phyloP scores from a whole-genome alignment of 2,113 vertebrate genomes.

The Brachypteracias leptosomus region DNA sequence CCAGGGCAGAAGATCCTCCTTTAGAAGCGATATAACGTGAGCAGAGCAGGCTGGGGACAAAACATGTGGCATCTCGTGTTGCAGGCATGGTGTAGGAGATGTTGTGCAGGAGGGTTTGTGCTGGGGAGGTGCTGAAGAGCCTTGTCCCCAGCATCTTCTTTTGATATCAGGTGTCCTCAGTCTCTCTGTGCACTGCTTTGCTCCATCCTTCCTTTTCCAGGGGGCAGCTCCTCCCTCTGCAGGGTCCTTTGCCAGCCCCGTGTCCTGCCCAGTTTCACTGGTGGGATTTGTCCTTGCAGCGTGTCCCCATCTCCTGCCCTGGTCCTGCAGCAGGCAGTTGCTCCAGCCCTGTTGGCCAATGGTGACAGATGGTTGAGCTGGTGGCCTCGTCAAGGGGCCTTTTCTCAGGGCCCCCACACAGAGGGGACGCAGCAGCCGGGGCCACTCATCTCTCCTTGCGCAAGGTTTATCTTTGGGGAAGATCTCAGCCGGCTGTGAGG shows the following conservation, averaged over 20 bases:
- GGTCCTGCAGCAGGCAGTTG: constrained; percentile 26
- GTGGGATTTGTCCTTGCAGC: neutral
- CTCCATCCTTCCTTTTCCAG: accelerated
- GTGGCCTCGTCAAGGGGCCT: neutral
- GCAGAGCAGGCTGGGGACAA: neutral
- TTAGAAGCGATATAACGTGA: neutral
- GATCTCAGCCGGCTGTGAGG: neutral
- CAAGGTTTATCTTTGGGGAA: neutral
- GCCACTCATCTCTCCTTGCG: neutral
- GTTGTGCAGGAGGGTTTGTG: accelerated
- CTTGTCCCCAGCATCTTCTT: neutral
- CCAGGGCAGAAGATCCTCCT: neutral
- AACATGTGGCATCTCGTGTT: neutral
- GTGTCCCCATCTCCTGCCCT: neutral
- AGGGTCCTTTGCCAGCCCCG: neutral
- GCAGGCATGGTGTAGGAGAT: neutral
- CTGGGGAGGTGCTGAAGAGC: neutral
- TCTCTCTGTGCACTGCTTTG: neutral
- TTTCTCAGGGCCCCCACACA: neutral
- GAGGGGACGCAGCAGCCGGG: neutral
- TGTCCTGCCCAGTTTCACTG: neutral
- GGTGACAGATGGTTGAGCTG: constrained; percentile 61
- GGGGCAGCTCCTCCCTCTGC: neutral
- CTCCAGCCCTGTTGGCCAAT: constrained; percentile 19
- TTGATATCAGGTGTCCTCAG: neutral